Conservation (phyloP, 2,888 invertebrate species). For the Mesoligia furuncula region DNA sequence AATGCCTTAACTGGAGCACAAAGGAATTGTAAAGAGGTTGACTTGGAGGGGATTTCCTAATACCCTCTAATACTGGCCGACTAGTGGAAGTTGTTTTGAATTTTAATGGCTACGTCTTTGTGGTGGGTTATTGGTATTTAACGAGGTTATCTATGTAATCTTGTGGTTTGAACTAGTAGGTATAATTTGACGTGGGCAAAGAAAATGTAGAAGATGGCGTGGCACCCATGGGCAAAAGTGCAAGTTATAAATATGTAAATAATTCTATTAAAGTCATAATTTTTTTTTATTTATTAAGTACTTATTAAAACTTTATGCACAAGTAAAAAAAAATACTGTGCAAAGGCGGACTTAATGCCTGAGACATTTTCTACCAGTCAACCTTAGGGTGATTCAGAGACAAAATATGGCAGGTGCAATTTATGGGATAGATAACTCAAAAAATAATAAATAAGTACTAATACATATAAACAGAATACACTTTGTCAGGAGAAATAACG, state of each 20-base stretch:
- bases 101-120: constrained; percentile 10
- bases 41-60: constrained; percentile 40
- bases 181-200: not conserved
- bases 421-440: not conserved
- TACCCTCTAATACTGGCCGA: not conserved
- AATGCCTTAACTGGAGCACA: constrained; percentile 69
- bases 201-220: not conserved
- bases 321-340: not conserved
- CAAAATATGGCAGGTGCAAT: not conserved
- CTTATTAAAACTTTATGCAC: too few relatives aligned
- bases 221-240: not conserved
- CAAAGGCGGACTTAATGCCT: not conserved
- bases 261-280: not conserved
- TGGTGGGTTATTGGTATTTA: constrained; percentile 1
- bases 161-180: not conserved
- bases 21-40: constrained; percentile 53
- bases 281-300: too few relatives aligned
- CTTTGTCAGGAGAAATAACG: not conserved
- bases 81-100: constrained; percentile 15
- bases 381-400: not conserved
- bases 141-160: not conserved
- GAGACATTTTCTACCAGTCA: not conserved
- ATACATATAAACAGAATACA: too few relatives aligned
- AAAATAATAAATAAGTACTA: not conserved
- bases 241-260: not conserved